A percentile compares a stretch with the other conserved stretches of the same genome.
phyloP scores from a whole-genome alignment of 2,113 vertebrate species.

The Halcyon malimbica region DNA sequence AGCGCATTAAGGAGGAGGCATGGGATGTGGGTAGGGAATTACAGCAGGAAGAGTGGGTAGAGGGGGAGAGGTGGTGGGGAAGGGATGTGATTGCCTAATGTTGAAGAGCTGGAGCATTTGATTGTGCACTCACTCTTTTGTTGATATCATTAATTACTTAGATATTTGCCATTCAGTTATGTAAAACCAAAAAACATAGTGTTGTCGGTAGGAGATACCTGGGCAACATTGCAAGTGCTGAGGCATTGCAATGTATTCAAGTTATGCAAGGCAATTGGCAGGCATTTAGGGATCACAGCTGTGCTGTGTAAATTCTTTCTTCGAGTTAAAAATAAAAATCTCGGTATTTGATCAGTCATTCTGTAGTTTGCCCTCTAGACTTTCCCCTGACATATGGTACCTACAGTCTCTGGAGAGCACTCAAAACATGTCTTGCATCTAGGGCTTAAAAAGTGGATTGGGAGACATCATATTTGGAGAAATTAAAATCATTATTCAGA shows the following conservation, averaged over 20 bases:
- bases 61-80: not conserved
- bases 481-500: not conserved
- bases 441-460: not conserved
- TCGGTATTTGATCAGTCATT: not conserved
- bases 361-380: not conserved
- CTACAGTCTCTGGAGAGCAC: not conserved
- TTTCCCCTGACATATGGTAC: not conserved
- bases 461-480: not conserved
- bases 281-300: slow-evolving; percentile 36
- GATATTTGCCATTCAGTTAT: not conserved
- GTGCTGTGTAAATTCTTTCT: not conserved
- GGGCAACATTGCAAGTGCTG: not conserved
- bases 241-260: not conserved
- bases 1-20: not conserved
- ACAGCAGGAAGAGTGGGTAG: not conserved
- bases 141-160: not conserved
- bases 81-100: not conserved
- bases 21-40: not conserved
- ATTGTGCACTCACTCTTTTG: not conserved
- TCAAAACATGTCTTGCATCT: not conserved
- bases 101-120: not conserved
- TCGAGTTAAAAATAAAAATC: slow-evolving; percentile 21
- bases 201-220: not conserved
- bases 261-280: slow-evolving; percentile 16
- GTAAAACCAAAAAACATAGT: not conserved